Base-by-base conservation (phyloP, 2,113 vertebrate species). In the Alces alces region DNA sequence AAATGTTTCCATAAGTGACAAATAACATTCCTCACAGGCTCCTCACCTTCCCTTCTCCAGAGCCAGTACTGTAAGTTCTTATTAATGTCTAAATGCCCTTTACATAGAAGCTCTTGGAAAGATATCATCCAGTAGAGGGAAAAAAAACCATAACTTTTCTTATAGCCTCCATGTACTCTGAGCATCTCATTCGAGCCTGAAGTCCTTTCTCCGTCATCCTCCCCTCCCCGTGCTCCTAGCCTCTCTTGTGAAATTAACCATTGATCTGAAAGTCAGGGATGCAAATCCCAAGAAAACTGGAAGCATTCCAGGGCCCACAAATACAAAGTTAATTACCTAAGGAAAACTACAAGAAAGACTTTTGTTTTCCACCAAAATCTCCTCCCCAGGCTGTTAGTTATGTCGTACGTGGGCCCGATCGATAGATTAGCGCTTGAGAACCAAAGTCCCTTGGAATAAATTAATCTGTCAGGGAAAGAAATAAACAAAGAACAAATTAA, bases 401-500 rank as follows among this genome's bases (percentile, higher is more conserved):
- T 99, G 98, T 99, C 98, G 97, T 99, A 97, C 97, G 82, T 92
- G 97, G 98, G 95, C 98, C 98, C 86, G 91, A 99, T 99, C 99
- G 96, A 99, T 99, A 99, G 93, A 98, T 98, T 98, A 99, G 98
- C 94, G 97, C 98, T 98, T 99, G 98, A 99, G 98, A 99, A 98
- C 98, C 97, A 97, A 98, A 99, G 98, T 99, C 98, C 98, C 98
- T 99, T 98, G 98, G 98, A 99, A 98, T 99, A 99, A 99, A 99
- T 99, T 99, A 99, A 98, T 98, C 98, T 98, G 98, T 97, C 98
- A 98, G 98, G 98, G 98, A 99, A 98, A 99, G 98, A 98, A 99
- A 98, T 98, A 99, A 99, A 99, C 99, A 99, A 99, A 99, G 99
- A 99, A 98, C 98, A 99, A 99, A 99, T 99, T 99, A 99, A 99